A percentile compares a stretch with the other conserved stretches of the same genome.
phyloP scores from a whole-genome alignment of 1,140 invertebrate species.

The Marisa cornuarietis region DNA sequence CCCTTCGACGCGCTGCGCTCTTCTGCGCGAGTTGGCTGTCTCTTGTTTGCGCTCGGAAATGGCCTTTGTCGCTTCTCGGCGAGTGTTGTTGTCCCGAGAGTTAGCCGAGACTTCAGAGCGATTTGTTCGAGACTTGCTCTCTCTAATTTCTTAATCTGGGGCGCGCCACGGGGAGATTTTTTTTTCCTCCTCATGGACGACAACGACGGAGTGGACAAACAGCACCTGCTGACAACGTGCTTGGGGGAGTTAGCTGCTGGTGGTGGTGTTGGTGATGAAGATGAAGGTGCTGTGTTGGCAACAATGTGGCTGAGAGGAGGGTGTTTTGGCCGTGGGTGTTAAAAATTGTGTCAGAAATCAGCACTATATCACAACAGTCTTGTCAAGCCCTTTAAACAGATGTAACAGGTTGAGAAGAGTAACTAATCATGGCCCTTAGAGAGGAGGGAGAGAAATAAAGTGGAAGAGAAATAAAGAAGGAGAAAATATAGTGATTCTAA shows the following conservation, averaged over 20 bases:
- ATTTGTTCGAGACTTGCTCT: slow-evolving; percentile 14
- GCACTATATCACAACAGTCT: too few species aligned
- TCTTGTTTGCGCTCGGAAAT: slow-evolving; percentile 16
- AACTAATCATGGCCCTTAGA: too few species aligned
- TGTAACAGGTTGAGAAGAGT: too few species aligned
- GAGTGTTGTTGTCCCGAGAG: slow-evolving; percentile 18
- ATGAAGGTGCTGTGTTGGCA: not conserved
- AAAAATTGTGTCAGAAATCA: too few species aligned
- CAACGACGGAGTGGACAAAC: not conserved
- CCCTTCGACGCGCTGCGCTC: not conserved
- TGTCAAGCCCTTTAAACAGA: too few species aligned
- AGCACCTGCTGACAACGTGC: slow-evolving; percentile 18
- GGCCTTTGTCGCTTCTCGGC: slow-evolving; percentile 18
- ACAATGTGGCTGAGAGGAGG: not conserved
- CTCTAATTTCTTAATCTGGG: slow-evolving; percentile 22
- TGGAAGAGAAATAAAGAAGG: too few species aligned
- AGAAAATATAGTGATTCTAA: too few species aligned
- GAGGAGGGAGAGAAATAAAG: too few species aligned
- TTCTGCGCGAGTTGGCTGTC: not conserved
- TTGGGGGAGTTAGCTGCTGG: not conserved
- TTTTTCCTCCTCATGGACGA: not conserved
- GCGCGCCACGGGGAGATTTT: slow-evolving; percentile 1
- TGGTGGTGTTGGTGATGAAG: not conserved
- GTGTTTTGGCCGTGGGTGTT: slow-evolving; percentile 2
- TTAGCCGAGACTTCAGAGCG: slow-evolving; percentile 16